A percentile compares a stretch with the other conserved stretches of the same genome.
These are phyloP conservation scores for Melangyna quadrimaculata DNA, from an alignment of 2,888 invertebrate genomes.

Conservation along the genomic window DNA sequence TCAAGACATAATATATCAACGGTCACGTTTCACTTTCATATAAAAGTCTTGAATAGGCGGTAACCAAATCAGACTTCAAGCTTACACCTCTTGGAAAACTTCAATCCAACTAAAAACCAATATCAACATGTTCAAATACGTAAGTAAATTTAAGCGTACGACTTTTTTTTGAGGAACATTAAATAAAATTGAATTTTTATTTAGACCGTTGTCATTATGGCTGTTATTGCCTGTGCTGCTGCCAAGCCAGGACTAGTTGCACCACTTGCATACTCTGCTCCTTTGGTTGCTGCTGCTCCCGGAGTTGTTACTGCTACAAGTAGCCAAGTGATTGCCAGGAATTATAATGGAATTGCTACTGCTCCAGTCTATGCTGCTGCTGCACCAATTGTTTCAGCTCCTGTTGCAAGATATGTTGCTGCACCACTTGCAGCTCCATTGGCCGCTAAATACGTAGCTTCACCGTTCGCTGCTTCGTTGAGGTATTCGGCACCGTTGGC, in stretches of 20 bases:
- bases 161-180: not conserved
- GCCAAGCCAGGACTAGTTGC: constrained; percentile 62
- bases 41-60: constrained; percentile 19
- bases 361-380: constrained; percentile 83
- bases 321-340: constrained; percentile 54
- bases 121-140: constrained; percentile 47
- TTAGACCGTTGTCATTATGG: constrained; percentile 60
- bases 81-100: constrained; percentile 4
- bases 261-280: constrained; percentile 73
- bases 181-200: not conserved
- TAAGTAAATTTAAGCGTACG: not conserved
- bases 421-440: constrained; percentile 77
- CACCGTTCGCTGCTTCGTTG: constrained; percentile 29
- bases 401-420: constrained; percentile 3
- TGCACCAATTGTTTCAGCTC: constrained; percentile 30
- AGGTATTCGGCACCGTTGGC: constrained; percentile 44
- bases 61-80: not conserved
- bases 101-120: not conserved
- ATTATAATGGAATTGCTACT: constrained; percentile 56
- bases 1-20: not conserved
- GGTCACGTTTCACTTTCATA: constrained; percentile 17
- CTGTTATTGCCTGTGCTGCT: constrained; percentile 57
- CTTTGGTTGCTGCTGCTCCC: constrained; percentile 40
- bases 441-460: constrained; percentile 76
- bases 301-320: constrained; percentile 78